These are phyloP conservation scores for Drosophila miranda DNA, from an alignment of 1,140 invertebrate genomes.

Conservation along the genomic window DNA sequence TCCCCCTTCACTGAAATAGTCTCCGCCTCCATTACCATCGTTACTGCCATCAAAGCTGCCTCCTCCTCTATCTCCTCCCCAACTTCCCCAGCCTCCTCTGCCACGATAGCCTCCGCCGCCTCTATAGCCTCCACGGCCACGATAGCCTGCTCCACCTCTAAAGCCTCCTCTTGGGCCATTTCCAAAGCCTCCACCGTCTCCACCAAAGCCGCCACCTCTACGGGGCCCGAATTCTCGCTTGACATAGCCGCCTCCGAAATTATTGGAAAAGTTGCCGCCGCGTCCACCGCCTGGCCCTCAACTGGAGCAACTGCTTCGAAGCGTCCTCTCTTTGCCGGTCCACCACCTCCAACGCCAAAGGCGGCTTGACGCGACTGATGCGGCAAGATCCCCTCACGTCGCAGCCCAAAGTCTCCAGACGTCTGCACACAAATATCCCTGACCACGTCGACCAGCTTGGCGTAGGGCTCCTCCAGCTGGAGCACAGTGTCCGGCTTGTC, in stretches of 20 bases:
- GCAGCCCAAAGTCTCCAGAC: conserved; percentile 87
- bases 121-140: conserved; percentile 9
- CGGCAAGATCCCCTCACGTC: conserved; percentile 83
- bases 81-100: conserved; percentile 4
- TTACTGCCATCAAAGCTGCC: conserved; percentile 14
- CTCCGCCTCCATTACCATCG: conserved; percentile 24
- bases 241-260: conserved; percentile 57
- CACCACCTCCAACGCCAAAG: conserved; percentile 33
- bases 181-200: conserved; percentile 11
- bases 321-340: conserved; percentile 48
- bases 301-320: conserved; percentile 26
- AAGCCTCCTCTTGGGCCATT: neutral
- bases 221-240: conserved; percentile 47
- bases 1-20: conserved; percentile 7
- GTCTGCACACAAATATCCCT: conserved; percentile 88
- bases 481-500: conserved; percentile 89
- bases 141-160: conserved; percentile 14
- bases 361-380: conserved; percentile 73
- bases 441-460: conserved; percentile 86
- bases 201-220: conserved; percentile 6
- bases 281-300: too few relatives aligned
- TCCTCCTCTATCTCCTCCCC: neutral
- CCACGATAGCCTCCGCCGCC: too few relatives aligned
- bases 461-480: conserved; percentile 84
- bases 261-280: neutral